Conservation (phyloP, 2,888 invertebrate genomes). For the Chrysodeixis includens region DNA sequence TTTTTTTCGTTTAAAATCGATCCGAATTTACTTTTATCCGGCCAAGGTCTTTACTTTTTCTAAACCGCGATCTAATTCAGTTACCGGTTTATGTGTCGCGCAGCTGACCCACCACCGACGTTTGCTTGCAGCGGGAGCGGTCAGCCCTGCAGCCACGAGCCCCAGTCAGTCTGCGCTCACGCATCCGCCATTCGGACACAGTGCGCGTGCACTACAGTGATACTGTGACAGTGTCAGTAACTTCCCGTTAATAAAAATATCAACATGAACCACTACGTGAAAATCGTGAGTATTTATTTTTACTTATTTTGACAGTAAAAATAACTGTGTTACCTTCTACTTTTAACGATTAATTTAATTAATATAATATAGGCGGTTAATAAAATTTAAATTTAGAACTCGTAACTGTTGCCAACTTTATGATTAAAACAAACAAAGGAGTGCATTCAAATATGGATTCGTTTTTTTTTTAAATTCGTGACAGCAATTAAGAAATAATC, state of each 20-base stretch:
- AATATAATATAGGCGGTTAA: conserved; percentile 16
- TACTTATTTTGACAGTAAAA: conserved; percentile 22
- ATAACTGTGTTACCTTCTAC: conserved; percentile 13
- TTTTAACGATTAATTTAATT: conserved; percentile 11
- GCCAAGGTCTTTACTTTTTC: conserved; percentile 70
- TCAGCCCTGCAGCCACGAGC: conserved; percentile 66
- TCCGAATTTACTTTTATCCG: conserved; percentile 63
- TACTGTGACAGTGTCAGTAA: conserved; percentile 79
- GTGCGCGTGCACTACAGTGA: conserved; percentile 75
- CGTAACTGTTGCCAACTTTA: conserved; percentile 5
- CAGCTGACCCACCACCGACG: conserved; percentile 79
- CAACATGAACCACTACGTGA: conserved; percentile 81
- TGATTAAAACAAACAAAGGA: conserved; percentile 2
- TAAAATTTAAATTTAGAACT: conserved; percentile 18
- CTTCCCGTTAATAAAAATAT: conserved; percentile 48
- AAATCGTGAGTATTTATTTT: conserved; percentile 77
- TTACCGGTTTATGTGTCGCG: conserved; percentile 58
- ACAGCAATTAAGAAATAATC: conserved; percentile 30
- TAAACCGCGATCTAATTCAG: conserved; percentile 72
- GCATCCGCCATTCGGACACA: conserved; percentile 72
- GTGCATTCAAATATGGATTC: conserved; percentile 26
- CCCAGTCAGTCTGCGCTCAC: conserved; percentile 74
- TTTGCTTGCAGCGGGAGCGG: conserved; percentile 81
- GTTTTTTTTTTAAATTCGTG: conserved; percentile 12
- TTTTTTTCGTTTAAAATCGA: conserved; percentile 58